Evolutionary conservation across 2,113 vertebrate genomes (phyloP).

Genomic region (Ochotona curzoniae): DNA sequence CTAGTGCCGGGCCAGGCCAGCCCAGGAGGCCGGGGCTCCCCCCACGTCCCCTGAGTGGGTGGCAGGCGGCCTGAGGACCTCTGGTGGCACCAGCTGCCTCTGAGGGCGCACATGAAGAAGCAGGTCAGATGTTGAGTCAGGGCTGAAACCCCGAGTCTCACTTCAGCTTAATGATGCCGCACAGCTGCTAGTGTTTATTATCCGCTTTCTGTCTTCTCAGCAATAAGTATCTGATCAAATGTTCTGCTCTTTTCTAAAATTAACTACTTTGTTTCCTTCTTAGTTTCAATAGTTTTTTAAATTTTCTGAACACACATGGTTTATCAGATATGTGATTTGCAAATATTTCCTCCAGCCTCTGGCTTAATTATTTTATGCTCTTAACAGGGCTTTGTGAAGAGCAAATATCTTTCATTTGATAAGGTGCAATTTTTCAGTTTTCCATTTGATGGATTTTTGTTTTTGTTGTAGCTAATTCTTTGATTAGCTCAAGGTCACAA

Average conservation of each 20-base stretch:
- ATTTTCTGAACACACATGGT: neutral
- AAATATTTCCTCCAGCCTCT: neutral
- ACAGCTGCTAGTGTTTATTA: neutral
- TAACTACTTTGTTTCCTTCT: neutral
- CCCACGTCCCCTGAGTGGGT: no score
- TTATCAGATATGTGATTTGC: neutral
- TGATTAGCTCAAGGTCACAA: constrained; percentile 44
- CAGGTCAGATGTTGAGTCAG: no score
- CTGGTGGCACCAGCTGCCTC: no score
- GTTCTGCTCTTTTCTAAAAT: constrained; percentile 29
- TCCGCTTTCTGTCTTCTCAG: neutral
- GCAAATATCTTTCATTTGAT: neutral
- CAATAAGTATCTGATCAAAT: constrained; percentile 17
- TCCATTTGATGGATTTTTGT: constrained; percentile 19
- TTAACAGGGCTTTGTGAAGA: constrained; percentile 31
- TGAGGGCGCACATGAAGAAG: no score
- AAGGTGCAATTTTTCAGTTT: neutral
- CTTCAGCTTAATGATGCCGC: neutral
- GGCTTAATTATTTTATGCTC: constrained; percentile 19
- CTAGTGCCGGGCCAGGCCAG: no score
- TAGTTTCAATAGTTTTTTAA: constrained; percentile 22
- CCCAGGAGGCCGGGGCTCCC: no score
- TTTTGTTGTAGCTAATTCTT: constrained; percentile 9
- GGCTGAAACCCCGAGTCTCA: neutral
- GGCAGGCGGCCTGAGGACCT: no score